These are phyloP conservation scores for Lamprotornis superbus DNA, from an alignment of 2,113 vertebrate genomes.

Conservation along the genomic window DNA sequence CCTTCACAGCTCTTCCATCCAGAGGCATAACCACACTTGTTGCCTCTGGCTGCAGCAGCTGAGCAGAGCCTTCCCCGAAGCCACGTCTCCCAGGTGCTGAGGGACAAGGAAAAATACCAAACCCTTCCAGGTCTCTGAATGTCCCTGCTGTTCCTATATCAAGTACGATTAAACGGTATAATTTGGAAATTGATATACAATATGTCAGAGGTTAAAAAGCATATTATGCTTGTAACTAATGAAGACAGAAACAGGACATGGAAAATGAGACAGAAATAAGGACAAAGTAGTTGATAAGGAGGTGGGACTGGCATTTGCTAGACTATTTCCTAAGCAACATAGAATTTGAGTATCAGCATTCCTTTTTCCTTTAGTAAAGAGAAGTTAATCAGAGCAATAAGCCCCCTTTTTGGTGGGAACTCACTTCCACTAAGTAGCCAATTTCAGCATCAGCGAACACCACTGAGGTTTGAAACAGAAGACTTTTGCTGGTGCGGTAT, in stretches of 20 bases:
- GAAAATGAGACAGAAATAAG: neutral
- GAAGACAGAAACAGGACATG: neutral
- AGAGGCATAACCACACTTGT: neutral
- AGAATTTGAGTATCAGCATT: neutral
- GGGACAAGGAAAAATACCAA: neutral
- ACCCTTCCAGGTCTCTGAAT: neutral
- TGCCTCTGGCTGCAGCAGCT: neutral
- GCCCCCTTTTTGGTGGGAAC: neutral
- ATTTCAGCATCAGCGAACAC: neutral
- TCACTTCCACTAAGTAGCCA: neutral
- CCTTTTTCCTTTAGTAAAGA: neutral
- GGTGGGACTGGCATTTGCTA: neutral
- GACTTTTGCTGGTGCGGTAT: neutral
- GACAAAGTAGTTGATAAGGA: neutral
- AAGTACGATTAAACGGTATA: neutral
- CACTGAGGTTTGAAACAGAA: neutral
- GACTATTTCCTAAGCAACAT: neutral
- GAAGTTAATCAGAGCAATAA: neutral
- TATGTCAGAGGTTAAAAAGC: neutral
- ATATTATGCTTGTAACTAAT: neutral
- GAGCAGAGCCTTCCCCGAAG: neutral
- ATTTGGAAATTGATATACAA: neutral
- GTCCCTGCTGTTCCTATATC: neutral
- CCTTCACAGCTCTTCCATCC: neutral
- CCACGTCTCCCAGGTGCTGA: neutral